Percentiles rank a stretch among this genome's conserved stretches.
phyloP scores from a whole-genome alignment of 2,797 vertebrate genomes.

The Sparus aurata region DNA sequence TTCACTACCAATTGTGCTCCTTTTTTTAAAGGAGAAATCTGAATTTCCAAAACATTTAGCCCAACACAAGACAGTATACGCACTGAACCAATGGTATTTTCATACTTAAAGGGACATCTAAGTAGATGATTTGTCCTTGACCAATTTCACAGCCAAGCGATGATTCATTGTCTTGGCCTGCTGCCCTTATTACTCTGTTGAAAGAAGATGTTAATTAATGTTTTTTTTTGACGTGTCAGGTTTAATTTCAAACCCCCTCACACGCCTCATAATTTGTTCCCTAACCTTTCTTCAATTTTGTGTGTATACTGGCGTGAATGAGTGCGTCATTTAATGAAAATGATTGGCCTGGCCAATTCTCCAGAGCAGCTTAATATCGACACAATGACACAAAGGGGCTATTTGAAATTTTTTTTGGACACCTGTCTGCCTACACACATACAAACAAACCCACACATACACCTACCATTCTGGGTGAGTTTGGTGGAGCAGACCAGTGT shows the following conservation, averaged over 20 bases:
- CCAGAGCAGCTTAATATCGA: background rate
- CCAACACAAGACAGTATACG: background rate
- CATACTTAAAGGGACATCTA: constrained; percentile 18
- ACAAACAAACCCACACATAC: constrained; percentile 12
- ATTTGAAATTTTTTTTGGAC: background rate
- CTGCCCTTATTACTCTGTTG: constrained; percentile 51
- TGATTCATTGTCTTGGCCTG: constrained; percentile 58
- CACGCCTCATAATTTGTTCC: constrained; percentile 22
- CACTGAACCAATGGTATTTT: background rate
- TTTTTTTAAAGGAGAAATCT: constrained; percentile 24
- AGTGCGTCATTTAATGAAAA: constrained; percentile 1
- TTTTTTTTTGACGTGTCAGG: constrained; percentile 46
- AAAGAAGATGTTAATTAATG: constrained; percentile 65
- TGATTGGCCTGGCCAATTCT: constrained; percentile 16
- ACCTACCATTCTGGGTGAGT: constrained; percentile 96
- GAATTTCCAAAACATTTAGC: background rate
- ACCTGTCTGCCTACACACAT: constrained; percentile 9
- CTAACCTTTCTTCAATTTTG: constrained; percentile 20
- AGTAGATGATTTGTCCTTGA: constrained; percentile 46
- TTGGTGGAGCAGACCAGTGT: constrained; percentile 98
- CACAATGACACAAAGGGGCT: constrained; percentile 6
- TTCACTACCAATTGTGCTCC: background rate
- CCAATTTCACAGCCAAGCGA: constrained; percentile 48
- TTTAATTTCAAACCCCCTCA: constrained; percentile 57
- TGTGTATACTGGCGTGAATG: background rate